These are phyloP conservation scores for Drosophila flavopinicola DNA, from an alignment of 2,888 invertebrate species.

Conservation along the genomic window DNA sequence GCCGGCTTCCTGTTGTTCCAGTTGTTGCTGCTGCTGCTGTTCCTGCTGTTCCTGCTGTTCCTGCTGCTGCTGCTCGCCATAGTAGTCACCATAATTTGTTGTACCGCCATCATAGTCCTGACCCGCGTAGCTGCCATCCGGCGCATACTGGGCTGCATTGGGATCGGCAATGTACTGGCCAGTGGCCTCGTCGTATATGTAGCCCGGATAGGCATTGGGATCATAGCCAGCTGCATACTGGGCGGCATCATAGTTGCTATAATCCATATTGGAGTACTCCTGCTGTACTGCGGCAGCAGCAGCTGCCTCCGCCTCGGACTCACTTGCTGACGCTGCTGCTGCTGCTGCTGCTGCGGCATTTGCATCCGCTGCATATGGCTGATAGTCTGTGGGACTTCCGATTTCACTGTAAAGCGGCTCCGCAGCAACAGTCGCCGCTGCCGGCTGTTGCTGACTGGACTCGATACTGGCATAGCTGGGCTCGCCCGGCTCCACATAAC, in stretches of 20 bases:
- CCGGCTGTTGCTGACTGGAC: constrained; percentile 39
- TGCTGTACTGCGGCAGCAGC: constrained; percentile 45
- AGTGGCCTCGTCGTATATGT: constrained; percentile 81
- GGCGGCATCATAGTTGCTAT: constrained; percentile 80
- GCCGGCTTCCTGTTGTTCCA: constrained; percentile 41
- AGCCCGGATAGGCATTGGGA: constrained; percentile 81
- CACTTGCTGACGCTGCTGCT: constrained; percentile 47
- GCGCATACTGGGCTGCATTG: constrained; percentile 70
- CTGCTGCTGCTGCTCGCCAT: constrained; percentile 52
- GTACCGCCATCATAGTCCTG: constrained; percentile 65
- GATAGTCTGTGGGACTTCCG: constrained; percentile 65
- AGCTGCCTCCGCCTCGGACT: constrained; percentile 21
- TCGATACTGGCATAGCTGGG: constrained; percentile 71
- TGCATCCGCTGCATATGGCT: constrained; percentile 58
- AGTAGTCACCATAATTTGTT: constrained; percentile 67
- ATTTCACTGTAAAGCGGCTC: constrained; percentile 72
- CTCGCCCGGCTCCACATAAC: constrained; percentile 48
- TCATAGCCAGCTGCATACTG: constrained; percentile 78
- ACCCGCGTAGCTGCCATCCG: constrained; percentile 63
- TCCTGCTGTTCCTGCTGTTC: constrained; percentile 29
- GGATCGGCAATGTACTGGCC: constrained; percentile 81
- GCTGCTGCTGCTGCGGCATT: constrained; percentile 20
- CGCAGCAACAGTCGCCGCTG: constrained; percentile 11
- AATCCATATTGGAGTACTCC: constrained; percentile 77
- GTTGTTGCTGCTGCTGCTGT: constrained; percentile 30